Percentiles rank a stretch among this genome's conserved stretches.
Conservation (phyloP, 2,888 invertebrate species). For the Noctua janthina region DNA sequence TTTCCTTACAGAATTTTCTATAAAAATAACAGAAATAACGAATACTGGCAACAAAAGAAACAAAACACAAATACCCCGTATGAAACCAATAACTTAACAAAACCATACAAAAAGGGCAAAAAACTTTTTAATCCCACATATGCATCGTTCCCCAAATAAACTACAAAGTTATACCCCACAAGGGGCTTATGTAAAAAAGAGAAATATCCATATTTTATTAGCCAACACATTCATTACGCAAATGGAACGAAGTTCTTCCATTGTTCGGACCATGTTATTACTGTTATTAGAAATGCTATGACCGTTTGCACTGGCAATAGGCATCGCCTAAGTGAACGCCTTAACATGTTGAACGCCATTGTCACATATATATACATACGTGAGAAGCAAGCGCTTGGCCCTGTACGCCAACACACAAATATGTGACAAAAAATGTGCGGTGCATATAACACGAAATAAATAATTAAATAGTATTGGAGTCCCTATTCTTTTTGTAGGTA, state of each 20-base stretch:
- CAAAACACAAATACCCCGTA: no score
- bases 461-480: no score
- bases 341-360: no score
- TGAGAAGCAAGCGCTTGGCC: no score
- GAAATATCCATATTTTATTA: slow-evolving; percentile 47
- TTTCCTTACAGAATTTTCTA: neutral
- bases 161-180: slow-evolving; percentile 17
- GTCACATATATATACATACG: no score
- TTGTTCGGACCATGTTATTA: slow-evolving; percentile 43
- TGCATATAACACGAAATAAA: no score
- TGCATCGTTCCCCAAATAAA: slow-evolving; percentile 30
- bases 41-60: neutral
- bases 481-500: no score
- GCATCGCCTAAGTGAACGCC: neutral
- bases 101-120: slow-evolving; percentile 11
- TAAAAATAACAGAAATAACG: neutral
- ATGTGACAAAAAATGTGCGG: no score
- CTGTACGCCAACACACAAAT: no score
- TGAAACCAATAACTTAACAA: slow-evolving; percentile 16
- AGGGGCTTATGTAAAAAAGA: slow-evolving; percentile 20
- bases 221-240: slow-evolving; percentile 40
- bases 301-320: neutral
- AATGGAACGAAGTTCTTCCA: slow-evolving; percentile 33
- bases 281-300: slow-evolving; percentile 40
- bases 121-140: slow-evolving; percentile 33